Evolutionary conservation across 2,888 invertebrate species (phyloP).

Genomic region (Plagiodera versicolora): DNA sequence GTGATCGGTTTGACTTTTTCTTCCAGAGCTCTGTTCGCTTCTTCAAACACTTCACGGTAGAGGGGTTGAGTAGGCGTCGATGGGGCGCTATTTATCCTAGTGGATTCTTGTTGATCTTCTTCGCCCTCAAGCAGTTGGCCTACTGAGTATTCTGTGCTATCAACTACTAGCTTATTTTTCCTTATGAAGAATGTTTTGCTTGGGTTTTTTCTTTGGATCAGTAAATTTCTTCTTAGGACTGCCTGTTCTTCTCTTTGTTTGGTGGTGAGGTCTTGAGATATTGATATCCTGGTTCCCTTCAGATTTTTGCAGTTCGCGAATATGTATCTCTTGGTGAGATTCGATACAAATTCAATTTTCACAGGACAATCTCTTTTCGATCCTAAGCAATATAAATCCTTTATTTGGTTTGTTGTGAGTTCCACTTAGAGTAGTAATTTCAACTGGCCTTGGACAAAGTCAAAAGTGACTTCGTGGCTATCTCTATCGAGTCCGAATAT

Average conservation of each 20-base stretch:
- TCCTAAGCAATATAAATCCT: constrained; percentile 5
- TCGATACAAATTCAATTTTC: constrained; percentile 1
- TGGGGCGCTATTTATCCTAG: neutral
- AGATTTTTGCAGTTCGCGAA: too few relatives aligned
- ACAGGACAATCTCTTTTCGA: constrained; percentile 5
- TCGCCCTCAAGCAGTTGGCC: neutral
- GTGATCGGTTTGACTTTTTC: neutral
- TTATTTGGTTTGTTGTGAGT: neutral
- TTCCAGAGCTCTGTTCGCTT: too few relatives aligned
- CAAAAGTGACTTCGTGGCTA: neutral
- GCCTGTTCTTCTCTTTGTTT: too few relatives aligned
- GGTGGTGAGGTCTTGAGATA: too few relatives aligned
- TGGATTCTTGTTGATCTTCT: neutral
- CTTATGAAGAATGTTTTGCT: neutral
- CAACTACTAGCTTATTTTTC: neutral
- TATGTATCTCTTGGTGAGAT: neutral
- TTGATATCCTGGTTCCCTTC: too few relatives aligned
- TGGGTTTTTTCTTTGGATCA: neutral
- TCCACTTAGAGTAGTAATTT: neutral
- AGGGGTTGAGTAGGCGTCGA: too few relatives aligned
- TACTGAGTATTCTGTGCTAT: too few relatives aligned
- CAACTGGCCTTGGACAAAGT: neutral
- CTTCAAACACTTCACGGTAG: too few relatives aligned
- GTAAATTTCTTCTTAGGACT: neutral
- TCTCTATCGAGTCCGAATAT: too few relatives aligned